These are phyloP conservation scores for Myopa tessellatipennis DNA, from an alignment of 2,888 invertebrate species.

Conservation along the genomic window DNA sequence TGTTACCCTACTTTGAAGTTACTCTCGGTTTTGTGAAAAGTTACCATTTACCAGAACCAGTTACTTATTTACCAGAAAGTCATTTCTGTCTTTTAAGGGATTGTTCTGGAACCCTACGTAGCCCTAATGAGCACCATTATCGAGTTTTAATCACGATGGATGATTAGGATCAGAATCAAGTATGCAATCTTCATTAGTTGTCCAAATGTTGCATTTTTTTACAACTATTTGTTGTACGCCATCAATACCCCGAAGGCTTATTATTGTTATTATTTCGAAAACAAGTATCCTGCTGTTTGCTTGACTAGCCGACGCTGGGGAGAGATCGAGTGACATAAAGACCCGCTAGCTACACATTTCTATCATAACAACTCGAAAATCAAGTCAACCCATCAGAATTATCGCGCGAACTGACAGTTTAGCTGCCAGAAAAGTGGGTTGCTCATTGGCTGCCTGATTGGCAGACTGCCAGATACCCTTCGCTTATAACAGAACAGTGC, in stretches of 20 bases:
- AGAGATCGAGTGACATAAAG: not conserved
- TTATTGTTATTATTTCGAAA: not conserved
- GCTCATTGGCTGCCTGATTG: not conserved
- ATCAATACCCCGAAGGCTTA: not conserved
- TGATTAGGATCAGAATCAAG: not conserved
- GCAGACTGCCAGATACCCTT: not conserved
- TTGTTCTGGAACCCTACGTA: not conserved
- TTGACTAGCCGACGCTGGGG: not conserved
- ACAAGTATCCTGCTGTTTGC: not conserved
- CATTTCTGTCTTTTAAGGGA: not conserved
- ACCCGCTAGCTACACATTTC: not conserved
- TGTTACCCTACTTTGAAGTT: no score
- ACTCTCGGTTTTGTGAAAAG: no score
- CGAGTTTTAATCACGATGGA: not conserved
- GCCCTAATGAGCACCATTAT: not conserved
- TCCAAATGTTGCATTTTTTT: constrained; percentile 25
- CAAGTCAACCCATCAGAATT: not conserved
- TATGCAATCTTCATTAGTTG: constrained; percentile 10
- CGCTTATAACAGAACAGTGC: not conserved
- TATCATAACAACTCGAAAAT: constrained; percentile 12
- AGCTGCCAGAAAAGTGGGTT: not conserved
- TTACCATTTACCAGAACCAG: no score
- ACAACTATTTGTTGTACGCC: not conserved
- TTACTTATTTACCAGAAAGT: not conserved
- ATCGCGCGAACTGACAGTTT: not conserved